Base-by-base conservation (phyloP, 2,797 vertebrate genomes). In the Molothrus ater region DNA sequence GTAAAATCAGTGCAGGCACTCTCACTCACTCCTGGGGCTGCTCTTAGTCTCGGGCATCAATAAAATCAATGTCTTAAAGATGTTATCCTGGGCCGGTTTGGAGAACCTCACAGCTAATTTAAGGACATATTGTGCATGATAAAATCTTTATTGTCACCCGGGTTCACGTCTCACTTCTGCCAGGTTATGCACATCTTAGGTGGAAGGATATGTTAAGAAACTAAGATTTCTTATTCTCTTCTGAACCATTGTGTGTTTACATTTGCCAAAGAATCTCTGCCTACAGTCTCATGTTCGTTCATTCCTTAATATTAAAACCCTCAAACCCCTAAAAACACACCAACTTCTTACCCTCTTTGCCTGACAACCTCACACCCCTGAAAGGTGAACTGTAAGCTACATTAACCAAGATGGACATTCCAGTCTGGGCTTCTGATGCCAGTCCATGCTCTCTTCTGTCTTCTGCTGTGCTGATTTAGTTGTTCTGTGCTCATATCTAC, bases 351-450 rank as follows among this genome's bases (percentile, higher is more conserved):
- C 20, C 2, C 17, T 36, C 3, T 31, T 3, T 10, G 4, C 24
- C 1, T 2, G 6, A 2, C 10, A 24, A 7, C 4, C 7, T 73
- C 40, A 42, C 19, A 31, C 2, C 6, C 8, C 7, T 3, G 36
- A 53, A 50, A 56, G 13, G 7, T 3, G 4, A 79, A 26, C 43
- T 71, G 17, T 8, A 22, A 34, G 10, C 48, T 76, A 11, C 3
- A 3, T 36, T 22, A 65, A 43, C 12, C 1, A 38, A 60, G 45
- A 45, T 43, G 5, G 53, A 42, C 76, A 48, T 78, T 88, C 11
- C 17, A 47, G 26, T 43, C 24, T 31, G n/a, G 29, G 11, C 54
- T 93, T 88, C 80, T 86, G 31, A 40, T 34, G 17, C 22, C 14
- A 59, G 20, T 66, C 61, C 2, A 0, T 85, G 60, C 6, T 79